Percentiles rank a stretch among this genome's conserved stretches.
Conservation (phyloP, 2,797 vertebrate genomes). For the Podarcis lilfordi region DNA sequence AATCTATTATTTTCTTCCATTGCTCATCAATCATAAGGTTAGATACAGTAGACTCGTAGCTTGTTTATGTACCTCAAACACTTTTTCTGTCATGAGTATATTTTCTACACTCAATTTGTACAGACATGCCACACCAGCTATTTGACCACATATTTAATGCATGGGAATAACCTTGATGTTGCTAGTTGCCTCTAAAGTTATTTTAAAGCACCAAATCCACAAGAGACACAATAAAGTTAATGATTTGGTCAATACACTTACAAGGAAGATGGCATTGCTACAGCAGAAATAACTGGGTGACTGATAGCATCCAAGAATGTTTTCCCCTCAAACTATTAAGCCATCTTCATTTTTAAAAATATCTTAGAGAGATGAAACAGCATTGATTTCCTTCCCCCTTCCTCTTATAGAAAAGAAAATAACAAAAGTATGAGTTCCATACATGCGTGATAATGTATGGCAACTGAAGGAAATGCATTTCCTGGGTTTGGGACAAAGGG, state of each 20-base stretch:
- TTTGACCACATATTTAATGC: background rate
- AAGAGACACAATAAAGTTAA: conserved; percentile 12
- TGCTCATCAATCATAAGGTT: conserved; percentile 16
- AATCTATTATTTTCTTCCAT: conserved; percentile 24
- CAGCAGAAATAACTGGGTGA: conserved; percentile 17
- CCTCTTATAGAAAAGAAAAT: background rate
- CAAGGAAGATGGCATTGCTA: conserved; percentile 14
- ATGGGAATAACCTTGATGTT: background rate
- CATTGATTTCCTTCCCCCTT: background rate
- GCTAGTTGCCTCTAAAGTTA: conserved; percentile 5
- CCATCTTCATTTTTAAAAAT: background rate
- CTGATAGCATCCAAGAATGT: background rate
- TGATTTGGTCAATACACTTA: conserved; percentile 15
- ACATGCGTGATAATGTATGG: background rate
- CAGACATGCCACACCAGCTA: background rate
- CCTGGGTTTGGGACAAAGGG: background rate
- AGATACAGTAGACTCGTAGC: background rate
- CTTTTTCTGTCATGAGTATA: background rate
- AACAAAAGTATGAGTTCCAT: background rate
- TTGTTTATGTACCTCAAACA: conserved; percentile 18
- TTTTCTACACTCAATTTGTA: background rate
- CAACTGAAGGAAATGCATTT: background rate
- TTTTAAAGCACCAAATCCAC: conserved; percentile 1
- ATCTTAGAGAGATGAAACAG: background rate
- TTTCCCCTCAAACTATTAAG: background rate